A percentile compares a stretch with the other conserved stretches of the same genome.
These are phyloP conservation scores for Colinus virginianus DNA, from an alignment of 2,113 vertebrate species.

Conservation along the genomic window DNA sequence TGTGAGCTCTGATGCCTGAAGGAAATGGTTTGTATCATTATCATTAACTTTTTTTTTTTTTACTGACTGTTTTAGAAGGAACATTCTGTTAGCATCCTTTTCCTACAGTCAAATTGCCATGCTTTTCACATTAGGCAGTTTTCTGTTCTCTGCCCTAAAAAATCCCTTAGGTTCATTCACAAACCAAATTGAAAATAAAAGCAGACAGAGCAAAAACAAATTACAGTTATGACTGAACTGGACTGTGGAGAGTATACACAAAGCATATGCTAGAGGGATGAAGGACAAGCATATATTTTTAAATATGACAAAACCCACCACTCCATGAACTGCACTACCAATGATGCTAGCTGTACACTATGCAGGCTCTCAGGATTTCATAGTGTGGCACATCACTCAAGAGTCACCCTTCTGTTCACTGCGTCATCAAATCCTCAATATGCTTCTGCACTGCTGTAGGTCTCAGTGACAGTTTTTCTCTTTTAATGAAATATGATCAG, in stretches of 20 bases:
- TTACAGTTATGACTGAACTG: background rate
- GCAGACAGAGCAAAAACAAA: background rate
- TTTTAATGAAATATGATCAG: background rate
- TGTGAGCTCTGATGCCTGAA: background rate
- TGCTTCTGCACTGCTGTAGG: background rate
- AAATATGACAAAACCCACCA: background rate
- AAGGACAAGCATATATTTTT: background rate
- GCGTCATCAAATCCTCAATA: background rate
- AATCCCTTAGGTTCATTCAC: background rate
- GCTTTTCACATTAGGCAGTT: background rate
- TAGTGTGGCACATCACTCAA: background rate
- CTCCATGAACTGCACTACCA: accelerated
- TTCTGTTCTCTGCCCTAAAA: background rate
- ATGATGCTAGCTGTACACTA: accelerated
- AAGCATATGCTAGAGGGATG: background rate
- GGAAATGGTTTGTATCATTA: background rate
- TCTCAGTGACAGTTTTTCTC: background rate
- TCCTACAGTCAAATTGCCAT: background rate
- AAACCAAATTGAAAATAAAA: constrained; percentile 8
- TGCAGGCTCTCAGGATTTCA: background rate
- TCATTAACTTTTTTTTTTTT: background rate
- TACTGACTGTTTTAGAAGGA: background rate
- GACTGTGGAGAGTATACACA: background rate
- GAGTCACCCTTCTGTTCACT: background rate
- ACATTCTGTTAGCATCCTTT: background rate